Percentiles rank a stretch among this genome's conserved stretches.
phyloP scores from a whole-genome alignment of 1,140 invertebrate genomes.

The Dryas iulia region DNA sequence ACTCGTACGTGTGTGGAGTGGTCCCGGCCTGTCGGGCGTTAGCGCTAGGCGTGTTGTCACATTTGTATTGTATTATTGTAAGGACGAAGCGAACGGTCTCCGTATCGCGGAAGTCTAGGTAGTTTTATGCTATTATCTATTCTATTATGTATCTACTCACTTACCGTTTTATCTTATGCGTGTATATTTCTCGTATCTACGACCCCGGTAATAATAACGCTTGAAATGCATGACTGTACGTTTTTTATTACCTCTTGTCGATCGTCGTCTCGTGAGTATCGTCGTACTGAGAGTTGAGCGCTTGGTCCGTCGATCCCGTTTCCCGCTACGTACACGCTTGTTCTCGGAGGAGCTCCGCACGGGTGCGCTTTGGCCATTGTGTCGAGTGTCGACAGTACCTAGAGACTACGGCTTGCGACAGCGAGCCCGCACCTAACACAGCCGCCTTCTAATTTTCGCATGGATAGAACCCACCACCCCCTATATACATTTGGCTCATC shows the following conservation, averaged over 20 bases:
- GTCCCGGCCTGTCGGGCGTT: slow-evolving; percentile 73
- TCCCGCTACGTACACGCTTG: slow-evolving; percentile 79
- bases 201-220: slow-evolving; percentile 92
- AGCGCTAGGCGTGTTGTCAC: slow-evolving; percentile 79
- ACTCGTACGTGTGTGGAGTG: slow-evolving; percentile 73
- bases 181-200: slow-evolving; percentile 82
- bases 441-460: slow-evolving; percentile 78
- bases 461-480: slow-evolving; percentile 76
- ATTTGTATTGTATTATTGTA: slow-evolving; percentile 80
- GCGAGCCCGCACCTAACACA: slow-evolving; percentile 77
- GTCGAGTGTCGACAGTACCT: slow-evolving; percentile 62
- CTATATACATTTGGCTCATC: slow-evolving; percentile 78
- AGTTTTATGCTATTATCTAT: slow-evolving; percentile 76
- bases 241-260: slow-evolving; percentile 86
- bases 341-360: slow-evolving; percentile 73
- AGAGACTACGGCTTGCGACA: slow-evolving; percentile 72
- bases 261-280: slow-evolving; percentile 74
- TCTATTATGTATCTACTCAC: slow-evolving; percentile 76
- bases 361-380: slow-evolving; percentile 75
- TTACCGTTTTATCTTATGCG: slow-evolving; percentile 80
- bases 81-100: slow-evolving; percentile 71
- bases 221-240: slow-evolving; percentile 93
- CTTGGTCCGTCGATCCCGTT: slow-evolving; percentile 74
- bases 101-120: slow-evolving; percentile 73
- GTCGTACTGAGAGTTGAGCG: slow-evolving; percentile 77